Conservation (phyloP, 2,888 invertebrate genomes). For the Hemicrepidius hirtus region DNA sequence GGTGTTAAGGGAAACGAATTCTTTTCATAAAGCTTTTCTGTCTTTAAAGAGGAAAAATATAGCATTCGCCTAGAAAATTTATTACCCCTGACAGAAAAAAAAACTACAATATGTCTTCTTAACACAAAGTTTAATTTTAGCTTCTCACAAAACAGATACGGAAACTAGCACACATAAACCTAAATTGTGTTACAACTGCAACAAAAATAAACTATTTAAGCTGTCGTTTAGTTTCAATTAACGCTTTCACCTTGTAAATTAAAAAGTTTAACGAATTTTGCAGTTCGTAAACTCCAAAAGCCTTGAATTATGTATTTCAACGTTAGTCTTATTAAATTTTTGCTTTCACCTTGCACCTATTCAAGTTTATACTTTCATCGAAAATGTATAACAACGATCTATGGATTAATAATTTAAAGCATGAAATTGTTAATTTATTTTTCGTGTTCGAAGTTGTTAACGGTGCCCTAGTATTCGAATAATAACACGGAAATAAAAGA, state of each 20-base stretch:
- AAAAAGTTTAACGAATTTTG: conserved; percentile 12
- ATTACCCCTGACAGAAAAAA: conserved; percentile 5
- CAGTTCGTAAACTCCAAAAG: neutral
- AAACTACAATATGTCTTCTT: conserved; percentile 24
- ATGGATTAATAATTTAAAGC: neutral
- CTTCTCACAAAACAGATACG: neutral
- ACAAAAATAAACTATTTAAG: conserved; percentile 6
- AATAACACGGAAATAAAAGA: neutral
- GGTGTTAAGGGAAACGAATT: neutral
- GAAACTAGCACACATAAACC: conserved; percentile 17
- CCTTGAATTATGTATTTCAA: neutral
- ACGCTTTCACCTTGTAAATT: conserved; percentile 10
- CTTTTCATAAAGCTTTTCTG: conserved; percentile 4
- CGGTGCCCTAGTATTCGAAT: neutral
- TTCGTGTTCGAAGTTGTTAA: neutral
- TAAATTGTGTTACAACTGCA: neutral
- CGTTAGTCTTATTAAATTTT: neutral
- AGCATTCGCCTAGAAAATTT: neutral
- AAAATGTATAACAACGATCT: neutral
- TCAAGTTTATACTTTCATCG: neutral
- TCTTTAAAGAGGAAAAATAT: conserved; percentile 3
- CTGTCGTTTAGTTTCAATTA: neutral
- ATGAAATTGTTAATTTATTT: neutral
- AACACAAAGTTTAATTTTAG: conserved; percentile 23
- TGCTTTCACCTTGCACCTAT: conserved; percentile 3